Percentiles rank a stretch among this genome's conserved stretches.
phyloP scores from a whole-genome alignment of 64 coral and sea anemone species.

The Anthopleura sola region DNA sequence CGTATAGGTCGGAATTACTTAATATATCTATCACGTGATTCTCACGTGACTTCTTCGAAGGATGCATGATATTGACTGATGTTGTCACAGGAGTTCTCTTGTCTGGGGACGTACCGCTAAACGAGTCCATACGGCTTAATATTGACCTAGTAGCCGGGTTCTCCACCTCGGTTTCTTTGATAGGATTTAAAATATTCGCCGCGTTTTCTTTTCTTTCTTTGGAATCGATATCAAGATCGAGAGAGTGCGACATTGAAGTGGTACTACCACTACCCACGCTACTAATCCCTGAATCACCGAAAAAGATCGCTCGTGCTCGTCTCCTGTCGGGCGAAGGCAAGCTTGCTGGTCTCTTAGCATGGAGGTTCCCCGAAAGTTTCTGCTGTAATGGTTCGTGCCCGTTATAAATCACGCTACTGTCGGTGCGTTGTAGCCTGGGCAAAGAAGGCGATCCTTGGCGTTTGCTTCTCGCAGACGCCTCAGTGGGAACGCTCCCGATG shows the following conservation, averaged over 20 bases:
- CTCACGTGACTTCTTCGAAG: background rate
- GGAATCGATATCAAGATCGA: slow-evolving; percentile 56
- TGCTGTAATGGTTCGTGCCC: slow-evolving; percentile 34
- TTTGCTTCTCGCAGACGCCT: background rate
- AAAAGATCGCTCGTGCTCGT: slow-evolving; percentile 68
- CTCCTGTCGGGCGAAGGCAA: slow-evolving; percentile 54
- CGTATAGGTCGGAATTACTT: slow-evolving; percentile 40
- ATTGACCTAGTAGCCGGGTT: background rate
- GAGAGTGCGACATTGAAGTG: slow-evolving; percentile 66
- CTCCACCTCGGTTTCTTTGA: slow-evolving; percentile 60
- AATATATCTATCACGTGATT: slow-evolving; percentile 36
- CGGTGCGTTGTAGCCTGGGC: background rate
- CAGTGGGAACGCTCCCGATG: background rate
- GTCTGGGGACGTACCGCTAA: background rate
- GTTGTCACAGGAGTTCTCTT: background rate
- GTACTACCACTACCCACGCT: slow-evolving; percentile 72
- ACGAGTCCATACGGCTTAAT: background rate
- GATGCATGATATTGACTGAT: background rate
- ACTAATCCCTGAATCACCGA: slow-evolving; percentile 87
- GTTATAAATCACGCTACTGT: slow-evolving; percentile 37
- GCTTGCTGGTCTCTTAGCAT: slow-evolving; percentile 7
- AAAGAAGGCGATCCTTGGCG: background rate
- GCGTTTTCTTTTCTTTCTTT: slow-evolving; percentile 70
- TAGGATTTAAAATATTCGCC: slow-evolving; percentile 57
- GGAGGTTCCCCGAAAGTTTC: slow-evolving; percentile 11